Base-by-base conservation (phyloP, 2,888 invertebrate species). In the Muscina levida region DNA sequence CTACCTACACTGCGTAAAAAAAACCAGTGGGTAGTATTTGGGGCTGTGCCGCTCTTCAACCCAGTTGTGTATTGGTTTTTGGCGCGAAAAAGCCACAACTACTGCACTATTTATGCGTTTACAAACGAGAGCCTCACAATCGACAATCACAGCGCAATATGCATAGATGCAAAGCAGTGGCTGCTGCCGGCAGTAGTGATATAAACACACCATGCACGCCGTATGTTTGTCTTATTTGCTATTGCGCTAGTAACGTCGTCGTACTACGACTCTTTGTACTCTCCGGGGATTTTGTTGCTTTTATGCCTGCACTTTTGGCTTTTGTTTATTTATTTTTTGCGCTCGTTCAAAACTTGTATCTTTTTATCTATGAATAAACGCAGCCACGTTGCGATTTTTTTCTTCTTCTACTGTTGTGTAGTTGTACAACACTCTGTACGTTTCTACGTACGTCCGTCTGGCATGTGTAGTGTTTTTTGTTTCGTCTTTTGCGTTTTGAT, bases 371-470 rank as follows among this genome's bases (percentile, higher is more conserved):
- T 66, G 53, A 53, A 53, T 42, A 57, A 56, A 56, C 56, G 37
- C 66, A 62, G 66, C 66, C 71, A 79, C 79, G 59, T 79, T 75
- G 59, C 62, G 67, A 37, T 15, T 56, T 42, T 53, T 26, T 59
- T 57, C 13, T 13, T 46, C 46, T 59, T 70, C 22, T 42, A 65
- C 10, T 26, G n/a, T 8, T 42, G 5, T 65, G 1, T 57, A 44
- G 6, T 65, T 56, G n/a, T 65, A 22, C 44, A 19, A 57, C 1
- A n/a, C 57, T 66, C 56, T 73, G 48, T 68, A 44, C 46, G 17
- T 57, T 73, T 26, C 22, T 31, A 37, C 31, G 31, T 66, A 51
- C 22, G 11, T 42, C 19, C 31, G 4, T 31, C 37, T 53, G 62
- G 62, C 48, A n/a, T 19, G 37, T 51, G 22, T 51, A 22, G 53